Base-by-base conservation (phyloP, 1,140 invertebrate genomes). In the Pristionchus pacificus region DNA sequence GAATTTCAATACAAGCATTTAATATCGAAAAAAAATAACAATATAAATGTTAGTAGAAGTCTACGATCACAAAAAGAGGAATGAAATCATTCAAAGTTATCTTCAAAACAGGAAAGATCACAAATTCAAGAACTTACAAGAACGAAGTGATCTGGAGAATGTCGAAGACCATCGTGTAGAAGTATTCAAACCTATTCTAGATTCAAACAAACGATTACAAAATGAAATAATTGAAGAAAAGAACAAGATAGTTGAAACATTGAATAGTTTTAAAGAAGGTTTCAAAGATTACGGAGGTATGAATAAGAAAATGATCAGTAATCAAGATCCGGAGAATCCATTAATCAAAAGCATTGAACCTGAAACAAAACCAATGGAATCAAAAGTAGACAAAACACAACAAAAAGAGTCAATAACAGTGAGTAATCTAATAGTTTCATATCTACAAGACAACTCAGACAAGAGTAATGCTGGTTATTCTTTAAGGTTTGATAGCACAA, bases 181-280 rank as follows among this genome's bases (percentile, higher is more conserved):
- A 72, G 14, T 74, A 28, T 74, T 74, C 30, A 74, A 75, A 74
- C 72, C 72, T 0, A 74, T 74, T 59, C 31, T 77, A 32, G 73
- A 74, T 70, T 76, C 72, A 1, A 77, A 74, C 60, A 57, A 77
- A 77, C 68, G 77, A 60, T 62, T 74, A 1, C 72, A 74, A 73
- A 55, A 73, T 25, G 71, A 73, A 30, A 72, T 73, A 10, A 73
- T 74, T 31, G 60, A 73, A 27, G 71, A 73, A 27, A 33, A 62
- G 32, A 72, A 72, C 31, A 73, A 72, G 74, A 72, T 72, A 60
- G 60, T 74, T 75, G 71, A 72, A 62, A 73, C 70, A n/a, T 57
- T 73, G 2, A 73, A 73, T 31, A 73, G 49, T 69, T 73, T 73
- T 28, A 74, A 73, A 27, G 15, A n/a, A n/a, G n/a, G n/a, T n/a